These are phyloP conservation scores for Tokudaia tokunoshimensis DNA, from an alignment of 2,797 vertebrate genomes.

Conservation along the genomic window DNA sequence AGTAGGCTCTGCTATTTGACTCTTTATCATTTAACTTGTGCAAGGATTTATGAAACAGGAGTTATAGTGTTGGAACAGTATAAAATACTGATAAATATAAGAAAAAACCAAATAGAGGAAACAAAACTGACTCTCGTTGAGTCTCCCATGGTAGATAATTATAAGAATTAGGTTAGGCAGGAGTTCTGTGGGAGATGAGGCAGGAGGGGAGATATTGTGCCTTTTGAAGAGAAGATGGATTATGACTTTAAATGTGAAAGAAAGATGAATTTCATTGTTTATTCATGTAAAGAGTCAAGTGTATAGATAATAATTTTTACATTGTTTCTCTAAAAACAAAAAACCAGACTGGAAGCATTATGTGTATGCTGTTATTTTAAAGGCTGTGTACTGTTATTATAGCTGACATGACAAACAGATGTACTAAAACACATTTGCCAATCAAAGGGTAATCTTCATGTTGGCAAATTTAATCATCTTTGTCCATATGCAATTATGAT, in stretches of 20 bases:
- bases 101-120: constrained; percentile 12
- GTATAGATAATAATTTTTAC: neutral
- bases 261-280: constrained; percentile 47
- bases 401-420: constrained; percentile 45
- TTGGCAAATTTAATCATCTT: constrained; percentile 69
- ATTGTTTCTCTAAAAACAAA: neutral
- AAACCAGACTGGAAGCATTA: neutral
- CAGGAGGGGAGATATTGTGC: neutral
- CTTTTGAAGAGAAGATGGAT: constrained; percentile 17
- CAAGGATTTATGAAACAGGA: constrained; percentile 2
- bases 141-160: constrained; percentile 32
- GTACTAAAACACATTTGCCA: constrained; percentile 52
- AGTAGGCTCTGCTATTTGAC: neutral
- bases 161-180: constrained; percentile 10
- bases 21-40: constrained; percentile 20
- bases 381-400: constrained; percentile 12
- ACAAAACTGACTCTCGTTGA: constrained; percentile 47
- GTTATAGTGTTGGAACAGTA: neutral
- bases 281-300: constrained; percentile 2
- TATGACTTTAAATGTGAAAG: constrained; percentile 40
- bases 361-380: constrained; percentile 54
- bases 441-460: constrained; percentile 15
- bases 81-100: constrained; percentile 9
- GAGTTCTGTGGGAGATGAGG: constrained; percentile 36
- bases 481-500: constrained; percentile 30